Percentiles rank a stretch among this genome's conserved stretches.
Conservation (phyloP, 35 echinoderm and acorn worm genomes). For the Apostichopus japonicus region DNA sequence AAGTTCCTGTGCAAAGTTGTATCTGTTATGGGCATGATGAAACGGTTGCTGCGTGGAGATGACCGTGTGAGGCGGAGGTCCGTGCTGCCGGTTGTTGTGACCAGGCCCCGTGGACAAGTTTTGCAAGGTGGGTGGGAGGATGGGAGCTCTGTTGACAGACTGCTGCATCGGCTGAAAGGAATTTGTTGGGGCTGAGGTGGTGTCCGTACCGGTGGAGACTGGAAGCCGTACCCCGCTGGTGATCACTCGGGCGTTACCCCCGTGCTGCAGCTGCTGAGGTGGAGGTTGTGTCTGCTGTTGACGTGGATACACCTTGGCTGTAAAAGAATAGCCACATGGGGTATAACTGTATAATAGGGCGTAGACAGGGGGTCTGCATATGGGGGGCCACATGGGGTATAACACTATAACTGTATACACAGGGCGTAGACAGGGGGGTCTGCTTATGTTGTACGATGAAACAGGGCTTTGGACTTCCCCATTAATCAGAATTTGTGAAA, state of each 20-base stretch:
- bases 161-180: constrained; percentile 33
- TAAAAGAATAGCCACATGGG: not conserved
- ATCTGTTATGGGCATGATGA: constrained; percentile 29
- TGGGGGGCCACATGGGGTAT: not conserved
- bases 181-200: constrained; percentile 57
- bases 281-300: constrained; percentile 63
- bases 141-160: constrained; percentile 10
- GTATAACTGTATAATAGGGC: not conserved
- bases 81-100: constrained; percentile 51
- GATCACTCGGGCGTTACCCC: constrained; percentile 9
- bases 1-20: not conserved
- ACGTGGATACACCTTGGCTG: constrained; percentile 87
- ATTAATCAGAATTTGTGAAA: no score
- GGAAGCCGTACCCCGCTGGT: constrained; percentile 7
- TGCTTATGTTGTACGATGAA: no score
- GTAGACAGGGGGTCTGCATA: no score
- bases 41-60: constrained; percentile 48
- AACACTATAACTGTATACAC: no score
- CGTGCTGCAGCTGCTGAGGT: not conserved
- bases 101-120: constrained; percentile 31
- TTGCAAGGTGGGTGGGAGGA: constrained; percentile 23
- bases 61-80: constrained; percentile 53
- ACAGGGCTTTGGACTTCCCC: no score
- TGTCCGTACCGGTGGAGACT: constrained; percentile 14
- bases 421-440: no score